phyloP scores from a whole-genome alignment of 35 echinoderm and acorn worm species.

The Chiridota heheva region DNA sequence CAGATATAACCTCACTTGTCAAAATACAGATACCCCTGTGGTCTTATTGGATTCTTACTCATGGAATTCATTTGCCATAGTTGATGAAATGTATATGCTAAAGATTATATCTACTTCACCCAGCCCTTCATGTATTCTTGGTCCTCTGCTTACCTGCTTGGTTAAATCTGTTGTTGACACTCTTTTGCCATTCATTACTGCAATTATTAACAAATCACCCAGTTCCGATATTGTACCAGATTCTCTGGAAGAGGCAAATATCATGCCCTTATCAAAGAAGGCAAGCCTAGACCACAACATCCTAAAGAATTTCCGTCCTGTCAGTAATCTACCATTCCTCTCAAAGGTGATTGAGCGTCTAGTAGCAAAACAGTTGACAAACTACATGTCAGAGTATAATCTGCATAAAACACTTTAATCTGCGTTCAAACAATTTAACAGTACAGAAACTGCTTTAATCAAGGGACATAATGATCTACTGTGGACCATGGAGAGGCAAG shows the following conservation, averaged over 20 bases:
- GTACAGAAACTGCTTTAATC: constrained; percentile 46
- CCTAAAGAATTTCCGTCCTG: constrained; percentile 60
- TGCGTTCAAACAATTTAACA: constrained; percentile 47
- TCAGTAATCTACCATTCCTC: constrained; percentile 47
- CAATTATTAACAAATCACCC: constrained; percentile 46
- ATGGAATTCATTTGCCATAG: background rate
- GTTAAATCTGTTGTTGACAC: constrained; percentile 14
- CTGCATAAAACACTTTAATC: constrained; percentile 31
- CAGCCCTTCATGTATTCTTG: constrained; percentile 46
- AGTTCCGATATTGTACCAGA: constrained; percentile 29
- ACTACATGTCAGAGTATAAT: constrained; percentile 25
- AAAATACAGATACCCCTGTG: background rate
- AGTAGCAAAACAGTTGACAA: constrained; percentile 14
- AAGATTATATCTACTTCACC: constrained; percentile 22
- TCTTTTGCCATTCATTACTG: too few species aligned
- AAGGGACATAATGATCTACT: constrained; percentile 61
- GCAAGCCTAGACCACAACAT: constrained; percentile 19
- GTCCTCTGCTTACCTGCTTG: constrained; percentile 48
- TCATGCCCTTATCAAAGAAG: constrained; percentile 54
- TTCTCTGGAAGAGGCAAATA: constrained; percentile 17
- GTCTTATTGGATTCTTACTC: background rate
- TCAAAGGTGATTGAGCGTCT: constrained; percentile 51
- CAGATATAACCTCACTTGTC: background rate
- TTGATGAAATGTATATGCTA: constrained; percentile 4
- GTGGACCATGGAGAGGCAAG: constrained; percentile 20